phyloP scores from a whole-genome alignment of 2,888 invertebrate genomes.

The Melinaea menophilus region DNA sequence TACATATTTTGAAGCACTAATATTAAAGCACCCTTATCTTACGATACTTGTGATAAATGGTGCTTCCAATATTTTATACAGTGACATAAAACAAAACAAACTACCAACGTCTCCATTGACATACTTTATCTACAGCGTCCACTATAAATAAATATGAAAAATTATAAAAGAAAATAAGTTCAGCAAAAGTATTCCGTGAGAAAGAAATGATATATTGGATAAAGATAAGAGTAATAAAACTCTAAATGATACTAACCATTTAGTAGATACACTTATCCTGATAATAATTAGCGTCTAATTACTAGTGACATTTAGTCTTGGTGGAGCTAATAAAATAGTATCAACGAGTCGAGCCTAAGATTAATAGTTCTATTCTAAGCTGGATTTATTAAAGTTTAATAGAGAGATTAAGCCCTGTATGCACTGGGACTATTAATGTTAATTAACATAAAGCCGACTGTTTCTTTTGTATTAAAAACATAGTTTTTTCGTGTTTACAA shows the following conservation, averaged over 20 bases:
- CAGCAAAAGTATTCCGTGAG: no score
- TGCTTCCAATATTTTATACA: conserved; percentile 29
- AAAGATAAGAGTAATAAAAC: neutral
- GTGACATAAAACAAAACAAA: neutral
- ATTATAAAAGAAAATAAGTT: no score
- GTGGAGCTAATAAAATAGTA: conserved; percentile 20
- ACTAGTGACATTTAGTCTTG: conserved; percentile 17
- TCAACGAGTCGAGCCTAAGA: conserved; percentile 37
- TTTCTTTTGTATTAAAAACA: no score
- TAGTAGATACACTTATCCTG: neutral
- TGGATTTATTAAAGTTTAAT: conserved; percentile 57
- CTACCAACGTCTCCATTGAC: neutral
- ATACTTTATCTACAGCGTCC: neutral
- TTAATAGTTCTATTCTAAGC: conserved; percentile 60
- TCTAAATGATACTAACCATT: neutral
- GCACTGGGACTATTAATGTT: neutral
- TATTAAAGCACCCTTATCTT: conserved; percentile 28
- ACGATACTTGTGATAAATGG: conserved; percentile 61
- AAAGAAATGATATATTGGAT: no score
- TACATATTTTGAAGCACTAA: conserved; percentile 28
- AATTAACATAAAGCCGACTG: neutral
- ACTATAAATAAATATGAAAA: no score
- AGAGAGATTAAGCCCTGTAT: neutral
- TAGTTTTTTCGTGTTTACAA: no score
- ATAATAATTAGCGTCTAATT: conserved; percentile 13